These are phyloP conservation scores for Danio jaintianensis DNA, from an alignment of 2,797 vertebrate genomes.

Conservation along the genomic window DNA sequence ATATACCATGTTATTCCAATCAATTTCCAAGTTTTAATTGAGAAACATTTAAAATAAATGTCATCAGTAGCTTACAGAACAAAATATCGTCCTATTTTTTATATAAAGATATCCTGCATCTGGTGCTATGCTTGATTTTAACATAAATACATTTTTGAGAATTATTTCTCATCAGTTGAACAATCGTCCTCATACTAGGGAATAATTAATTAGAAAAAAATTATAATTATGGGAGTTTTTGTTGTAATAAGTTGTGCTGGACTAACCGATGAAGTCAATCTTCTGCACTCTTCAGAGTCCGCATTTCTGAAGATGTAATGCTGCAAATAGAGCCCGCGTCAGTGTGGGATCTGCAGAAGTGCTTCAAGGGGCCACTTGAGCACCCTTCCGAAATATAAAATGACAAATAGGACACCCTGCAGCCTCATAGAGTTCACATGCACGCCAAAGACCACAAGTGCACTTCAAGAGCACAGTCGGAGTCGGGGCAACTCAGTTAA, in stretches of 20 bases:
- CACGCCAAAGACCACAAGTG: constrained; percentile 2
- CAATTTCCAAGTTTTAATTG: too few species aligned
- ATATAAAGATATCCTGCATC: not conserved
- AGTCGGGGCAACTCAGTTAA: not conserved
- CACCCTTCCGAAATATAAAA: constrained; percentile 14
- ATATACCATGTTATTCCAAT: too few species aligned
- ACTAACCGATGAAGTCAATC: not conserved
- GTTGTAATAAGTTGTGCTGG: not conserved
- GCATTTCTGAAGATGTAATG: not conserved
- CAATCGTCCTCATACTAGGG: not conserved
- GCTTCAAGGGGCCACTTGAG: constrained; percentile 2
- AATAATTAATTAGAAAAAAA: not conserved
- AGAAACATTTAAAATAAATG: too few species aligned
- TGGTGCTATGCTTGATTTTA: not conserved
- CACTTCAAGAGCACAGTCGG: not conserved
- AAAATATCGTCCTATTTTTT: not conserved
- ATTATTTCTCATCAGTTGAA: not conserved
- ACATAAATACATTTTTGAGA: not conserved
- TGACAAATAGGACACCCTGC: constrained; percentile 18
- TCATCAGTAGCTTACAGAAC: too few species aligned
- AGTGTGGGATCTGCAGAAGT: not conserved
- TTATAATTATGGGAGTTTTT: not conserved
- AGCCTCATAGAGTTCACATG: not conserved
- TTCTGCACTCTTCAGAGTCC: not conserved
- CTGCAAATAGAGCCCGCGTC: not conserved